These are phyloP conservation scores for Manduca sexta DNA, from an alignment of 1,140 invertebrate species.

Conservation along the genomic window DNA sequence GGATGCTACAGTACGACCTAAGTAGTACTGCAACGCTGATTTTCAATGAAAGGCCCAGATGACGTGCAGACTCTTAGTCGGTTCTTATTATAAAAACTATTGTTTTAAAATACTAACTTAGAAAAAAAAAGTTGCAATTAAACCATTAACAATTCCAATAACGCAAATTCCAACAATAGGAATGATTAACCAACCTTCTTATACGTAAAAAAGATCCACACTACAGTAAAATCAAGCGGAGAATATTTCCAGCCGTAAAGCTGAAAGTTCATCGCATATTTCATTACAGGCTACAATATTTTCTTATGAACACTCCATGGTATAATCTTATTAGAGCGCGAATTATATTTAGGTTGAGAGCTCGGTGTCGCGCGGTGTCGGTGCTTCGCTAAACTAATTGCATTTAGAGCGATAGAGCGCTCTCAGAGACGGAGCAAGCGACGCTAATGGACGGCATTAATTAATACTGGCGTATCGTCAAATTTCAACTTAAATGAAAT, in stretches of 20 bases:
- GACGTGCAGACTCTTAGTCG: too few relatives aligned
- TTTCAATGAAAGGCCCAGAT: too few relatives aligned
- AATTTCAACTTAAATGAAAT: conserved; percentile 39
- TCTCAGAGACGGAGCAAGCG: conserved; percentile 38
- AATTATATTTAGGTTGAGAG: conserved; percentile 56
- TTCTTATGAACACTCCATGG: conserved; percentile 45
- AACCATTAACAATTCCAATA: too few relatives aligned
- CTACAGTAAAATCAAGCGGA: too few relatives aligned
- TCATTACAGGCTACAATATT: conserved; percentile 35
- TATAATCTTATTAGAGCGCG: conserved; percentile 46
- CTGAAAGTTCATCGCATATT: conserved; percentile 17
- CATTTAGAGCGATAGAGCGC: conserved; percentile 48
- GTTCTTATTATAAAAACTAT: too few relatives aligned
- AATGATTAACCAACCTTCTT: too few relatives aligned
- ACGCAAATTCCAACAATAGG: too few relatives aligned
- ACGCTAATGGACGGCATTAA: conserved; percentile 60
- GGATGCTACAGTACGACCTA: too few relatives aligned
- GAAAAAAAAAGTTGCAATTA: too few relatives aligned
- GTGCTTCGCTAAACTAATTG: conserved; percentile 48
- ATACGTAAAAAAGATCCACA: too few relatives aligned
- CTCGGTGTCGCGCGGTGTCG: conserved; percentile 43
- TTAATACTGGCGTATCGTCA: conserved; percentile 49
- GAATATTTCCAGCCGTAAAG: not conserved
- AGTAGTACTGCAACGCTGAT: too few relatives aligned
- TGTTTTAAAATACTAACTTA: too few relatives aligned